A percentile compares a stretch with the other conserved stretches of the same genome.
These are phyloP conservation scores for Candidula unifasciata DNA, from an alignment of 2,888 invertebrate genomes.

Conservation along the genomic window DNA sequence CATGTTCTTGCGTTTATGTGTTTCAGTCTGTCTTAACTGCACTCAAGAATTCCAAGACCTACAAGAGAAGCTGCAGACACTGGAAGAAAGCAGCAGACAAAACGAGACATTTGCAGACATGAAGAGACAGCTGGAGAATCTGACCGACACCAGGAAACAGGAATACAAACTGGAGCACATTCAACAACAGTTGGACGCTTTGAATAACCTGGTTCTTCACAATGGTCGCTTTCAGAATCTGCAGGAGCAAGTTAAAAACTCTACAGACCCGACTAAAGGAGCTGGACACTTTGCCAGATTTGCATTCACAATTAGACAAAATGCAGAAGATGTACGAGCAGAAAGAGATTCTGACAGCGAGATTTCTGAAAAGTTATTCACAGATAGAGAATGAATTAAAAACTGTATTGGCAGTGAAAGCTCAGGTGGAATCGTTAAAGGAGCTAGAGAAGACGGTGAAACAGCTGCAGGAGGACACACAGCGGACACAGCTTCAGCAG, in stretches of 20 bases:
- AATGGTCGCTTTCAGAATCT: background rate
- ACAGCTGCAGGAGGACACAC: background rate
- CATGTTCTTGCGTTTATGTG: background rate
- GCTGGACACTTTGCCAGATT: background rate
- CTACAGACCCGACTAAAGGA: conserved; percentile 12
- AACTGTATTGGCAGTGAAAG: background rate
- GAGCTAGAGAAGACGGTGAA: background rate
- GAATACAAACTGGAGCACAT: background rate
- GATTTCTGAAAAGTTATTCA: too few relatives aligned
- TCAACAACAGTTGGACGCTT: background rate
- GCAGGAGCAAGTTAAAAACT: background rate
- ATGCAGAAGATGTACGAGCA: background rate
- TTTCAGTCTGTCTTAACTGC: conserved; percentile 21
- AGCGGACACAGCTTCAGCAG: background rate
- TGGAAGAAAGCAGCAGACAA: background rate
- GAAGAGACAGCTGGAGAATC: conserved; percentile 1
- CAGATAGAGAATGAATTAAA: background rate
- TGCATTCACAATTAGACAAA: background rate
- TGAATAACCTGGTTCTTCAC: background rate
- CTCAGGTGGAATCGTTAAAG: background rate
- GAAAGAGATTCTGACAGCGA: background rate
- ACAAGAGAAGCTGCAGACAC: background rate
- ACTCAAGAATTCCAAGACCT: conserved; percentile 28
- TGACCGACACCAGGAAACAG: background rate
- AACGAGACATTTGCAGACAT: background rate